A percentile compares a stretch with the other conserved stretches of the same genome.
Evolutionary conservation across 2,113 vertebrate genomes (phyloP).

Genomic region (Edolisoma coerulescens): DNA sequence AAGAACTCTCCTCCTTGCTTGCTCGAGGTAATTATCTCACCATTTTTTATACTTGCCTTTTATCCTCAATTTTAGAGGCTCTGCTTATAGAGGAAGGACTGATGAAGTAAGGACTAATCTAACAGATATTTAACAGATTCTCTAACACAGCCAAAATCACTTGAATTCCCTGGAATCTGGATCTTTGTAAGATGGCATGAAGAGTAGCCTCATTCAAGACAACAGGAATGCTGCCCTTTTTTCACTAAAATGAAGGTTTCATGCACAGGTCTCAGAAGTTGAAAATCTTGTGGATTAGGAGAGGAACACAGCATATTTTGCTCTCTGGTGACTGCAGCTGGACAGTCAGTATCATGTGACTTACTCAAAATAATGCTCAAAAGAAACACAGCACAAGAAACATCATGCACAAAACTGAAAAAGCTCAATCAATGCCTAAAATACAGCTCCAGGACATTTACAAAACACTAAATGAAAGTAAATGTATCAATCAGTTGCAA

Average conservation of each 20-base stretch:
- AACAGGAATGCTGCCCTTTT: neutral
- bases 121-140: neutral
- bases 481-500: neutral
- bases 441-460: neutral
- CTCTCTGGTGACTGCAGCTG: neutral
- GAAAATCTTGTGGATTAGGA: neutral
- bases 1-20: neutral
- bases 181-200: neutral
- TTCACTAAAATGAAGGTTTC: neutral
- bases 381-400: neutral
- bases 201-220: neutral
- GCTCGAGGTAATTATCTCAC: neutral
- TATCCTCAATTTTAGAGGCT: neutral
- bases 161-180: neutral
- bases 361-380: neutral
- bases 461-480: neutral
- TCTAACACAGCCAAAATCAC: neutral
- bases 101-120: neutral
- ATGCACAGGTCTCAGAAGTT: fast-evolving
- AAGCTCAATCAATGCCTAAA: neutral
- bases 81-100: neutral
- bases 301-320: neutral
- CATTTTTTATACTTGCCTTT: neutral
- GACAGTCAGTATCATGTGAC: fast-evolving
- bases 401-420: fast-evolving